These are phyloP conservation scores for Hyposoter dolosus DNA, from an alignment of 2,888 invertebrate genomes.

Conservation along the genomic window DNA sequence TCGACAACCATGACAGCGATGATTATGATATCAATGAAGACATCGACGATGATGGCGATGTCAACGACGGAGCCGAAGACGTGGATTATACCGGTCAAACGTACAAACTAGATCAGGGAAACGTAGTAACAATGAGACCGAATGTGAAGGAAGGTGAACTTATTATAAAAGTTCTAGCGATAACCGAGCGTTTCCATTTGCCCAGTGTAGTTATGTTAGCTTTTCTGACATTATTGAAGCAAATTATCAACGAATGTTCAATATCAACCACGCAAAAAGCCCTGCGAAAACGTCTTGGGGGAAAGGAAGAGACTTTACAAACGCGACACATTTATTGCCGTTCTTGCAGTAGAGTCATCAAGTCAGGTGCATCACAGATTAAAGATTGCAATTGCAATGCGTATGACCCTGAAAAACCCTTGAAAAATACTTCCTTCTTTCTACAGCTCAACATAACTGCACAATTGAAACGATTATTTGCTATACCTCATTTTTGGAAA, in stretches of 20 bases:
- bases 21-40: not conserved
- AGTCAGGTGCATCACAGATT: not conserved
- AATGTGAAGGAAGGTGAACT: conserved; percentile 21
- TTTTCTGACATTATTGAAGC: not conserved
- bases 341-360: not conserved
- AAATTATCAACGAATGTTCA: conserved; percentile 10
- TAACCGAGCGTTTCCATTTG: conserved; percentile 2
- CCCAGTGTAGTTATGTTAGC: not conserved
- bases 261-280: conserved; percentile 17
- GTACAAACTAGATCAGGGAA: conserved; percentile 19
- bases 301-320: not conserved
- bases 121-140: not conserved
- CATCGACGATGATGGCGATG: not conserved
- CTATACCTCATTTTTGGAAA: conserved; percentile 8
- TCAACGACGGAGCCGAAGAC: not conserved
- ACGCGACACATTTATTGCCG: conserved; percentile 11
- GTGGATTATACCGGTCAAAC: not conserved
- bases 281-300: conserved; percentile 12
- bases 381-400: not conserved
- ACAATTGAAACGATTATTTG: conserved; percentile 16
- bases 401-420: not conserved
- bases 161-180: conserved; percentile 20
- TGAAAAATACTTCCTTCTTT: conserved; percentile 8
- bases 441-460: conserved; percentile 8
- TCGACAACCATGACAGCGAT: not conserved